Base-by-base conservation (phyloP, 2,888 invertebrate species). In the Synanthedon vespiformis region DNA sequence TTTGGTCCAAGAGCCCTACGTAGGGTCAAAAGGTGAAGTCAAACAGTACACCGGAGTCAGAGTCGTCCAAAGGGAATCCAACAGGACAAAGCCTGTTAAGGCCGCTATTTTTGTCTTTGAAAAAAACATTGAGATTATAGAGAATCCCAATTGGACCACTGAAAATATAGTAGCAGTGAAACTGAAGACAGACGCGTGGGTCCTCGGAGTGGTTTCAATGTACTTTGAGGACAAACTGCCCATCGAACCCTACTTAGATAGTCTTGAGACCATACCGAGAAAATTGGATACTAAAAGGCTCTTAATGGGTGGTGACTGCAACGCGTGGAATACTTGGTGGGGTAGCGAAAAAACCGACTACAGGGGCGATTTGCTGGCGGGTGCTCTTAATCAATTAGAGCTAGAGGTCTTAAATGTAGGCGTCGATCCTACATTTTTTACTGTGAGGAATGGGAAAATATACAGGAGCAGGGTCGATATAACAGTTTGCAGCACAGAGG, bases 141-240 rank as follows among this genome's bases (percentile, higher is more conserved):
- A 12, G 3, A n/a, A 40, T 40, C 40, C 51, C 50, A 40, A 52
- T 48, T 50, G 48, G 41, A 52, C 50, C 50, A 55, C 55, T 52
- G 55, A 54, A 40, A 40, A 40, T n/a, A 40, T 2, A 10, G 40
- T n/a, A n/a, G 10, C 11, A 10, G n/a, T 40, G 40, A 40, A n/a
- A 10, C 10, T 40, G 40, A n/a, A n/a, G n/a, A 40, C 40, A 40
- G n/a, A 10, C 10, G n/a, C 11, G n/a, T 10, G 40, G 40, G 40
- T 3, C 40, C 41, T 41, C 41, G 41, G n/a, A 13, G 13, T 41
- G 4, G 41, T 41, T 12, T 41, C 41, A 41, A 13, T 41, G 12
- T 41, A 41, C 41, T 41, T 12, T n/a, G 41, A 41, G n/a, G n/a
- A 12, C 12, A 41, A 41, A 12, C 3, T 13, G 12, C 13, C 41